Evolutionary conservation across 2,888 invertebrate genomes (phyloP), one percentile per base, ranked within the genome.

Genomic region (Ferdinandea cuprea): DNA sequence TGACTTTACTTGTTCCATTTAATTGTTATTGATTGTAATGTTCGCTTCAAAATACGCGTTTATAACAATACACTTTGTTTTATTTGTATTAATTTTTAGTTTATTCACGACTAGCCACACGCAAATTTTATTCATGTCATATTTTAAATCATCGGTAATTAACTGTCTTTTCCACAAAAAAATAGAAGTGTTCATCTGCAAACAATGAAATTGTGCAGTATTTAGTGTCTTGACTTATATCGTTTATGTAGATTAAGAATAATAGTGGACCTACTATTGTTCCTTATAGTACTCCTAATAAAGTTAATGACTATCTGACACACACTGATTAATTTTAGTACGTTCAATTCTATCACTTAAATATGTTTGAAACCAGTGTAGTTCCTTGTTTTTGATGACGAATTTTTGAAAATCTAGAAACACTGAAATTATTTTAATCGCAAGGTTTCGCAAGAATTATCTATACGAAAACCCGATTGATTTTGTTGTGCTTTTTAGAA

Each of bases 1-100:
- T 13, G n/a, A 52, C 21, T 52, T n/a, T 4, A 32, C 28, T 13
- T 52, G 52, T 54, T 54, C 35, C 32, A 54, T 32, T 37, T 54
- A 35, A 8, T 35, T 35, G 13, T 35, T 35, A 17, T 35, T 54
- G n/a, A 54, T 54, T n/a, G 6, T 2, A 3, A 25, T 25, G 25
- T 25, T 25, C 2, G 32, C 32, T 32, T 32, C 2, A 32, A 32
- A 32, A 32, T 32, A 3, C 32, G 32, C 32, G 15, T 40, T 40
- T 15, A 40, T 40, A 15, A 7, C 13, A 8, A 40, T 40, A 15
- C n/a, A 40, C 11, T 40, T 40, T 15, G 40, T 40, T 40, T 40
- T 13, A 40, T 40, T 40, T 15, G 13, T 13, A 40, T 40, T 40
- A 15, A 40, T 40, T 40, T 40, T 40, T 13, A 40, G 40, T 40